A percentile compares a stretch with the other conserved stretches of the same genome.
Conservation (phyloP, 2,888 invertebrate genomes). For the Parapristionchus giblindavisi region DNA sequence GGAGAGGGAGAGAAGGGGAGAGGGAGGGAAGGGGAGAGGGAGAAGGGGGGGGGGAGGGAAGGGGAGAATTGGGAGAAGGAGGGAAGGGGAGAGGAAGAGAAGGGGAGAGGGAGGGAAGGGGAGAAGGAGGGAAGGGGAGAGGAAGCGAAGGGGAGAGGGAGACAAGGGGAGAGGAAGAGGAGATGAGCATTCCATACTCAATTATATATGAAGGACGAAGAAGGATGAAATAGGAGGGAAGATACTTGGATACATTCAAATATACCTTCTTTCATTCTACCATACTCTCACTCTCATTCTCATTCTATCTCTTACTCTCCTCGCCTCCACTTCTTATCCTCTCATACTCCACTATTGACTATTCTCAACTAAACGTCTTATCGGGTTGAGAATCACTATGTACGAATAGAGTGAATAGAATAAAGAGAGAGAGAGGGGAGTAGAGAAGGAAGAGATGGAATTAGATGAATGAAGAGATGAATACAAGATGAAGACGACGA, state of each 20-base stretch:
- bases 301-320: too few relatives aligned
- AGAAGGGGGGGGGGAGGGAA: neutral
- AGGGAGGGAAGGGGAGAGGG: neutral
- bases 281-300: too few relatives aligned
- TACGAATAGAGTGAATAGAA: neutral
- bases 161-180: conserved; percentile 13
- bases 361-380: too few relatives aligned
- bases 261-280: too few relatives aligned
- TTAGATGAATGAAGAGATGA: neutral
- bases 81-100: neutral
- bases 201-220: too few relatives aligned
- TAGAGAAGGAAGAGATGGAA: neutral
- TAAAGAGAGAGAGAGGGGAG: neutral
- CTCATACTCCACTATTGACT: too few relatives aligned
- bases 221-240: too few relatives aligned
- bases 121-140: neutral
- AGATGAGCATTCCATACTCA: too few relatives aligned
- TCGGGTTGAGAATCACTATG: too few relatives aligned
- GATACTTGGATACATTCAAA: too few relatives aligned
- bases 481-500: neutral
- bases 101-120: neutral
- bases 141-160: neutral
- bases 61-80: conserved; percentile 2
- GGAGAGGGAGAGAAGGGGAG: neutral
- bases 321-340: too few relatives aligned